A percentile compares a stretch with the other conserved stretches of the same genome.
Evolutionary conservation across 2,888 invertebrate genomes (phyloP).

Genomic region (Cacoxenus indagator): DNA sequence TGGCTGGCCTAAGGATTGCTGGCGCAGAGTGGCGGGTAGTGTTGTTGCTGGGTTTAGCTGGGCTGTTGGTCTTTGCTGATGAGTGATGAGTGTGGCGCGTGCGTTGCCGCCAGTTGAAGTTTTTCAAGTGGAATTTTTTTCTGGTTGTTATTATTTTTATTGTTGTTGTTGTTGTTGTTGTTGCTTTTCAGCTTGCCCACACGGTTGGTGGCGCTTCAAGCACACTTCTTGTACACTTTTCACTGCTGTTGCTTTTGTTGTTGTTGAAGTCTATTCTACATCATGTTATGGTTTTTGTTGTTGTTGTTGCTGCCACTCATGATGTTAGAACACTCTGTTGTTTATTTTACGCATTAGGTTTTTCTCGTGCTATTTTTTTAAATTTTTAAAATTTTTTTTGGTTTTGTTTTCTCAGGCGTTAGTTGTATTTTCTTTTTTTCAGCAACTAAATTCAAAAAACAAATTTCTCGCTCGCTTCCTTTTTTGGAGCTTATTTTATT

Average conservation of each 20-base stretch:
- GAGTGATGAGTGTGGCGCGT: background rate
- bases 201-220: slow-evolving; percentile 23
- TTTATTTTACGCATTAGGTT: background rate
- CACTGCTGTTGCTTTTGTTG: background rate
- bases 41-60: background rate
- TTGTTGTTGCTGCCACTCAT: slow-evolving; percentile 1
- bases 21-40: no score
- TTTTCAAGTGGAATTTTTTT: slow-evolving; percentile 3
- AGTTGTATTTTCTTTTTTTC: background rate
- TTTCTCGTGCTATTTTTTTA: no score
- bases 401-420: background rate
- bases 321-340: background rate
- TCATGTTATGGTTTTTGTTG: background rate
- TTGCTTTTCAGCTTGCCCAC: background rate
- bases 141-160: background rate
- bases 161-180: background rate
- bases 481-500: slow-evolving; percentile 3
- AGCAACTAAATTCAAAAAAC: background rate
- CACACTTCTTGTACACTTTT: slow-evolving; percentile 8
- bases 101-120: background rate
- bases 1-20: no score
- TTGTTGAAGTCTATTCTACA: background rate
- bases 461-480: no score
- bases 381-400: background rate
- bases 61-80: background rate